Evolutionary conservation across 2,797 vertebrate genomes (phyloP).

Genomic region (Scleropages formosus): DNA sequence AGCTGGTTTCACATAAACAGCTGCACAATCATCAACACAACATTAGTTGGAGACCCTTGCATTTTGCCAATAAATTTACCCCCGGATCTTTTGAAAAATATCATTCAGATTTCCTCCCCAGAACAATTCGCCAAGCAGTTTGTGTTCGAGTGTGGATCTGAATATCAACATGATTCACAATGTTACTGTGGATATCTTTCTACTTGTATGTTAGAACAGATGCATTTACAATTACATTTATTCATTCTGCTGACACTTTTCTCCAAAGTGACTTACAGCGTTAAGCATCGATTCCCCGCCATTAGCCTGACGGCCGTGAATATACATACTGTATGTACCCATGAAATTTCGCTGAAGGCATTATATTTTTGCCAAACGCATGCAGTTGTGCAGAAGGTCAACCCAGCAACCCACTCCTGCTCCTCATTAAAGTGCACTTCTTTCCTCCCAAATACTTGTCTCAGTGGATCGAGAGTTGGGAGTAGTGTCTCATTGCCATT

Average conservation of each 20-base stretch:
- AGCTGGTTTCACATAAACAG: constrained; percentile 25
- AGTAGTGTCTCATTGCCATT: constrained; percentile 59
- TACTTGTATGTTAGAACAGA: neutral
- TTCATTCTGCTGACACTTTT: no score
- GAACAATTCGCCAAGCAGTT: constrained; percentile 7
- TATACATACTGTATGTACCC: no score
- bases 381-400: neutral
- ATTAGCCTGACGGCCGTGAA: no score
- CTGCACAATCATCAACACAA: neutral
- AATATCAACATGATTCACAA: neutral
- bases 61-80: constrained; percentile 1
- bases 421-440: constrained; percentile 3
- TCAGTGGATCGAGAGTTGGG: neutral
- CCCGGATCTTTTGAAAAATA: neutral
- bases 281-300: no score
- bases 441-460: neutral
- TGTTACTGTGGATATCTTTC: neutral
- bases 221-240: no score
- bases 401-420: neutral
- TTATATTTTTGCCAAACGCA: neutral
- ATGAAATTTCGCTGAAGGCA: no score
- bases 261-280: no score
- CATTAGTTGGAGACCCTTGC: neutral
- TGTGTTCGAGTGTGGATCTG: neutral
- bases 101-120: constrained; percentile 17